These are phyloP conservation scores for Stenotaenia linearis DNA, from an alignment of 2,888 invertebrate species.

Conservation along the genomic window DNA sequence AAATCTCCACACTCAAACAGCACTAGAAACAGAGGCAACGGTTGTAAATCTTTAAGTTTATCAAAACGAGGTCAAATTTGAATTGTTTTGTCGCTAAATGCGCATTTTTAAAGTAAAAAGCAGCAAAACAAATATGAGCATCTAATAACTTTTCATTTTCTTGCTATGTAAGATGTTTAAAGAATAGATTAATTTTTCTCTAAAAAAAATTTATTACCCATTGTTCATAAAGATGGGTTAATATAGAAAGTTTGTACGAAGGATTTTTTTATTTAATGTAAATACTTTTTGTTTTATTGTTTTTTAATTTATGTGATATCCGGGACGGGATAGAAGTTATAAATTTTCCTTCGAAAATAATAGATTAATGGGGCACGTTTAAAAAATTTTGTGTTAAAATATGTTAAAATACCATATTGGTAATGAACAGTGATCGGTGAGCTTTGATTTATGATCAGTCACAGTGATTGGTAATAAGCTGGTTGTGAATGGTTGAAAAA, in stretches of 20 bases:
- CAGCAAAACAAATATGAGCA: background rate
- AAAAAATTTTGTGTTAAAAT: background rate
- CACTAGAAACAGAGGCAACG: background rate
- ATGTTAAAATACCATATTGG: slow-evolving; percentile 5
- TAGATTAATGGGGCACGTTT: background rate
- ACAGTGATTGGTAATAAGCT: background rate
- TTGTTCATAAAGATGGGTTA: background rate
- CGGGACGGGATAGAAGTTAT: background rate
- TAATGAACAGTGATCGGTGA: slow-evolving; percentile 9
- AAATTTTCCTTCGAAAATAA: background rate
- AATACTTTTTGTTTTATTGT: background rate
- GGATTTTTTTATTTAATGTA: background rate
- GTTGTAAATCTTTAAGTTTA: background rate
- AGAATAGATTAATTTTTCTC: background rate
- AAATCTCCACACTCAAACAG: background rate
- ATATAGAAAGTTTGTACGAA: background rate
- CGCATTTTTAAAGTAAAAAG: background rate
- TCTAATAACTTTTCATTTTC: slow-evolving; percentile 1
- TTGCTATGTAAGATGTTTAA: slow-evolving; percentile 3
- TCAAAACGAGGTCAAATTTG: background rate
- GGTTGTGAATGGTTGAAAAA: background rate
- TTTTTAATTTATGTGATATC: background rate
- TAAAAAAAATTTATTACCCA: background rate
- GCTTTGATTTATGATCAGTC: background rate
- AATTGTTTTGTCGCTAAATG: background rate